Evolutionary conservation across 2,113 vertebrate species (phyloP).

Genomic region (Chaenocephalus aceratus): DNA sequence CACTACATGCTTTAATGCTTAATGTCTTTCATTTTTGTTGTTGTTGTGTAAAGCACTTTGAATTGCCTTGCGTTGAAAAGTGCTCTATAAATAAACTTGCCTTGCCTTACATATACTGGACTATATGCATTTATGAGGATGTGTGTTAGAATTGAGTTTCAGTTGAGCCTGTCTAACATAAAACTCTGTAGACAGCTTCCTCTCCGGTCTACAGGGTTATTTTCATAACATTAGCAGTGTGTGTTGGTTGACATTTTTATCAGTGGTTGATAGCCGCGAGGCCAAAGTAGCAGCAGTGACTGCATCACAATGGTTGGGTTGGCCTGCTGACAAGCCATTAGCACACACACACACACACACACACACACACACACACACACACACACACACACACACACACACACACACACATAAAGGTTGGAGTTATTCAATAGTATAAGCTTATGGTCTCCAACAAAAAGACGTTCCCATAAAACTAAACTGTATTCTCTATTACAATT

Average conservation of each 20-base stretch:
- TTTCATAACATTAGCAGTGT: constrained; percentile 49
- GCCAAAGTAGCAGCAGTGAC: constrained; percentile 26
- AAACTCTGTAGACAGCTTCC: neutral
- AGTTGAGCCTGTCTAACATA: constrained; percentile 7
- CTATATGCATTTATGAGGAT: neutral
- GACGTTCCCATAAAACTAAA: no score
- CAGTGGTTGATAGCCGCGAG: constrained; percentile 42
- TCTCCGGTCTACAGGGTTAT: constrained; percentile 20
- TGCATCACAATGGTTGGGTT: constrained; percentile 46
- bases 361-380: constrained; percentile 17
- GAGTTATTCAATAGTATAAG: neutral
- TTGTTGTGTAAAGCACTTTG: no score
- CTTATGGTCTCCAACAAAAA: no score
- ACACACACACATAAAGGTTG: neutral
- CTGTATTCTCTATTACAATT: no score
- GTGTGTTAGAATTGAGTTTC: neutral
- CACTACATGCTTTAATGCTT: no score
- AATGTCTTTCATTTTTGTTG: no score
- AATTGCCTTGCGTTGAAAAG: no score
- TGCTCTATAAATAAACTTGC: no score
- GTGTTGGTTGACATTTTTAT: constrained; percentile 53
- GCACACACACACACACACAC: constrained; percentile 14
- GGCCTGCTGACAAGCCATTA: constrained; percentile 43
- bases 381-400: neutral
- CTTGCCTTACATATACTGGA: no score